These are phyloP conservation scores for Drosophila triauraria DNA, from an alignment of 1,140 invertebrate species.

Conservation along the genomic window DNA sequence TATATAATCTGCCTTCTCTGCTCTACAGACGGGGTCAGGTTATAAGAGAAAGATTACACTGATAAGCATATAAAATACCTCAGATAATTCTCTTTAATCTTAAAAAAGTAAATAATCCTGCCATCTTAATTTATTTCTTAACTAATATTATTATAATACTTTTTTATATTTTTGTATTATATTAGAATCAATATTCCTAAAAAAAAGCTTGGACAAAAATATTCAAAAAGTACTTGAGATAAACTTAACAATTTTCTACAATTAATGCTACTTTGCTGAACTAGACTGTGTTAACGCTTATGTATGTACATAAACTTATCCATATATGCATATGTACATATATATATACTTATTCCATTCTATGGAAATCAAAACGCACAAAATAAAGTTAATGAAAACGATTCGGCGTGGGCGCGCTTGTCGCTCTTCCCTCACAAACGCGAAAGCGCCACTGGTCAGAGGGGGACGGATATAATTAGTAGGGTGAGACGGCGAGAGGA, in stretches of 20 bases:
- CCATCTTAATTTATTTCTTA: too few species aligned
- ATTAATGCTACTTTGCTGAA: background rate
- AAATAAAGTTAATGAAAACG: conserved; percentile 50
- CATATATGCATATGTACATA: background rate
- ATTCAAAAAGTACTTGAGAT: too few species aligned
- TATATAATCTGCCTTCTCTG: conserved; percentile 14
- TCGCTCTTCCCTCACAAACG: conserved; percentile 23
- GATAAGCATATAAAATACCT: background rate
- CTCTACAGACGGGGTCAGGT: conserved; percentile 1
- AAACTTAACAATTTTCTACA: too few species aligned
- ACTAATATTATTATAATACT: too few species aligned
- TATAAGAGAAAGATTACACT: background rate
- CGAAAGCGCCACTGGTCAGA: conserved; percentile 21
- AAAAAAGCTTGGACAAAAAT: too few species aligned
- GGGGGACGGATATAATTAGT: conserved; percentile 1
- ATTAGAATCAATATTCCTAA: too few species aligned
- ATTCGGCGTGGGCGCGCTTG: conserved; percentile 41
- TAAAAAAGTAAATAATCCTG: background rate
- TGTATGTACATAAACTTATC: conserved; percentile 6
- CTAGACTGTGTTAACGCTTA: background rate
- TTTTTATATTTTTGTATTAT: too few species aligned
- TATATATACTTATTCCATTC: conserved; percentile 21
- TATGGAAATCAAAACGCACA: conserved; percentile 54
- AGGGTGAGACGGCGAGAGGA: background rate
- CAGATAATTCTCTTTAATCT: background rate